Conservation (phyloP, 2,113 vertebrate species). For the Nyctibius bracteatus region DNA sequence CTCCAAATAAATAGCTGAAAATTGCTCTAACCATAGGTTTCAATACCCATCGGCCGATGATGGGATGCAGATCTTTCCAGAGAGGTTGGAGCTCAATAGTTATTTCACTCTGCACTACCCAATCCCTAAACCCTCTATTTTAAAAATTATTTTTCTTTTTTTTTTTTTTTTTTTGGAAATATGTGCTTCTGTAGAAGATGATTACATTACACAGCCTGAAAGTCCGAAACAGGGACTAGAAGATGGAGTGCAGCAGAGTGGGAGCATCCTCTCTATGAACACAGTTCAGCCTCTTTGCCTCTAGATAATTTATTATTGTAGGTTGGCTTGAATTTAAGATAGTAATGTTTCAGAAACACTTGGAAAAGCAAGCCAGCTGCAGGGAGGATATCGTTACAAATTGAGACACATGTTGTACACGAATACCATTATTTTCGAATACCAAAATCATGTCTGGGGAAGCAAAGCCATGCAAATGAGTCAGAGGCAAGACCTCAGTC, state of each 20-base stretch:
- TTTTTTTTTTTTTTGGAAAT: neutral
- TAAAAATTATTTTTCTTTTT: too few species aligned
- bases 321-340: slow-evolving; percentile 66
- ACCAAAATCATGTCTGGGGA: slow-evolving; percentile 58
- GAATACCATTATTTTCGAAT: slow-evolving; percentile 70
- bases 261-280: slow-evolving; percentile 30
- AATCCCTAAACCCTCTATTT: neutral
- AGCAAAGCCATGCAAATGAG: slow-evolving; percentile 55
- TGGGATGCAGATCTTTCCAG: slow-evolving; percentile 63
- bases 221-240: slow-evolving; percentile 49
- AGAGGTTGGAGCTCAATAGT: slow-evolving; percentile 45
- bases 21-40: slow-evolving; percentile 75
- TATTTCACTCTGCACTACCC: slow-evolving; percentile 58
- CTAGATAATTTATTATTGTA: slow-evolving; percentile 70
- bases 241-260: slow-evolving; percentile 23
- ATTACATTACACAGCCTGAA: slow-evolving; percentile 49
- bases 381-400: slow-evolving; percentile 71
- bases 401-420: slow-evolving; percentile 70
- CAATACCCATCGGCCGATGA: slow-evolving; percentile 65
- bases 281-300: slow-evolving; percentile 54
- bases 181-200: slow-evolving; percentile 36
- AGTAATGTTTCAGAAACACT: slow-evolving; percentile 71
- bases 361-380: slow-evolving; percentile 73
- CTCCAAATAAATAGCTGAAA: slow-evolving; percentile 69
- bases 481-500: neutral